Percentiles rank a stretch among this genome's conserved stretches.
Evolutionary conservation across 2,888 invertebrate species (phyloP).

Genomic region (Orthosia incerta): DNA sequence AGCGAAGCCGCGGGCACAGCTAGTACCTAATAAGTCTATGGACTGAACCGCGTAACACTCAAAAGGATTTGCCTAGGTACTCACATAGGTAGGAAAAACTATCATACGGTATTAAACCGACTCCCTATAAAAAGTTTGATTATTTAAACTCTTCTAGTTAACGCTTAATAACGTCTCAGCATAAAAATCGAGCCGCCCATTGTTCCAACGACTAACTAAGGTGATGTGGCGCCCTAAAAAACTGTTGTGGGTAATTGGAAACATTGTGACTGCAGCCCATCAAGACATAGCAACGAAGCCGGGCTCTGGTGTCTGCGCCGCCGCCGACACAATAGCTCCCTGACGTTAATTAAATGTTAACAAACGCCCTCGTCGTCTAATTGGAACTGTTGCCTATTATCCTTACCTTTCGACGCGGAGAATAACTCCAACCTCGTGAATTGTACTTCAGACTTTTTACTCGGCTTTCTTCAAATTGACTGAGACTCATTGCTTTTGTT

Average conservation of each 20-base stretch:
- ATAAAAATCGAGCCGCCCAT: conserved; percentile 57
- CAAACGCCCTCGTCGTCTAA: conserved; percentile 91
- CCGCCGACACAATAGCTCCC: conserved; percentile 87
- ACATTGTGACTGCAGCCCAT: conserved; percentile 81
- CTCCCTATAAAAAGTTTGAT: conserved; percentile 9
- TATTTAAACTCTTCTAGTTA: conserved; percentile 11
- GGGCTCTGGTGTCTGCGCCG: conserved; percentile 80
- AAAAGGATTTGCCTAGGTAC: no score
- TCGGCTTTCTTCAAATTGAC: conserved; percentile 79
- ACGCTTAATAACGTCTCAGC: conserved; percentile 26
- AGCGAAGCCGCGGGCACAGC: no score
- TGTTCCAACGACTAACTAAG: conserved; percentile 39
- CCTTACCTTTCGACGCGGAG: conserved; percentile 88
- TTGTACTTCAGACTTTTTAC: conserved; percentile 84
- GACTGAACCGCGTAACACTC: no score
- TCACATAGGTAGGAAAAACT: no score
- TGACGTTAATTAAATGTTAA: conserved; percentile 91
- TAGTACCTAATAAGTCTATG: no score
- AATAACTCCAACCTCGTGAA: conserved; percentile 85
- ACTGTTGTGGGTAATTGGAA: conserved; percentile 77
- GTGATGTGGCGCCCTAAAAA: conserved; percentile 65
- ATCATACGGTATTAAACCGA: background rate
- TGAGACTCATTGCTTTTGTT: conserved; percentile 75
- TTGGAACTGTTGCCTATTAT: conserved; percentile 91
- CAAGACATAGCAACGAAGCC: conserved; percentile 74